Evolutionary conservation across 1,140 invertebrate species (phyloP).

Genomic region (Ylistrum balloti): DNA sequence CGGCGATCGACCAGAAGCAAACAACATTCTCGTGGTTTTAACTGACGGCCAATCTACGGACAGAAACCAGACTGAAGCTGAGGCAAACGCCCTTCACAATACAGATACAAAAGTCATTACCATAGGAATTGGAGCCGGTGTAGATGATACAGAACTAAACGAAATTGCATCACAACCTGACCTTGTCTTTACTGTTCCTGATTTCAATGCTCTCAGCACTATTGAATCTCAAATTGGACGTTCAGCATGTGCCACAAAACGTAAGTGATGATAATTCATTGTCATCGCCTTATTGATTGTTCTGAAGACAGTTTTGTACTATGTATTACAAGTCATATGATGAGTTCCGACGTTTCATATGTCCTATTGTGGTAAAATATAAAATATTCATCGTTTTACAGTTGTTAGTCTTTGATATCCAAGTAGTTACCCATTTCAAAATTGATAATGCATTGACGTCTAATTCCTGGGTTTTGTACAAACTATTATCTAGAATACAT

Average conservation of each 20-base stretch:
- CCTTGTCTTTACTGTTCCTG: conserved; percentile 64
- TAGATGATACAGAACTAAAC: conserved; percentile 64
- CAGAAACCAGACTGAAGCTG: conserved; percentile 45
- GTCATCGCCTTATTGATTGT: too few relatives aligned
- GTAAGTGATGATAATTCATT: too few relatives aligned
- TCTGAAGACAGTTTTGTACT: too few relatives aligned
- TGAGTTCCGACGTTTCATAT: too few relatives aligned
- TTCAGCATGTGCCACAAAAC: conserved; percentile 55
- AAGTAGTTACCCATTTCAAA: too few relatives aligned
- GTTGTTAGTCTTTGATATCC: too few relatives aligned
- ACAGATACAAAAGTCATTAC: conserved; percentile 58
- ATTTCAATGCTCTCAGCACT: conserved; percentile 60
- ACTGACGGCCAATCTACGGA: conserved; percentile 54
- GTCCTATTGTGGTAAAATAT: too few relatives aligned
- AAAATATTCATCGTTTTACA: too few relatives aligned
- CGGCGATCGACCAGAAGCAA: conserved; percentile 53
- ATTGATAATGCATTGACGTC: too few relatives aligned
- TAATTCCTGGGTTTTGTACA: too few relatives aligned
- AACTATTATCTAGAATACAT: too few relatives aligned
- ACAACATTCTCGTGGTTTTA: conserved; percentile 51
- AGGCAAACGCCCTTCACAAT: conserved; percentile 60
- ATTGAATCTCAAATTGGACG: conserved; percentile 61
- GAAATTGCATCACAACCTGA: conserved; percentile 64
- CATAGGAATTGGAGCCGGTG: conserved; percentile 65
- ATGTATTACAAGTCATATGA: too few relatives aligned